Conservation (phyloP, 2,888 invertebrate genomes). For the Eupsilia transversa region DNA sequence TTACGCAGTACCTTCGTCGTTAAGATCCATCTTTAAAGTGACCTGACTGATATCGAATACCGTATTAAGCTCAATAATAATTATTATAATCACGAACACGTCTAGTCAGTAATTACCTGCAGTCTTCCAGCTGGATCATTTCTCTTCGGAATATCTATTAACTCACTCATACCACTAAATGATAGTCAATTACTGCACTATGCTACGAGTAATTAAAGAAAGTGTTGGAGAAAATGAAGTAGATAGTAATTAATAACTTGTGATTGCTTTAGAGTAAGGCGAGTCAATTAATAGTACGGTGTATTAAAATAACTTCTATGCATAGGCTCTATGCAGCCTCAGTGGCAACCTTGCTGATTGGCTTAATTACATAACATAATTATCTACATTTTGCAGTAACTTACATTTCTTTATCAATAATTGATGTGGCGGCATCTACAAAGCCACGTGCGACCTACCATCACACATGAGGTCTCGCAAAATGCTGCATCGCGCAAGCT, state of each 20-base stretch:
- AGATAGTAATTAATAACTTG: constrained; percentile 29
- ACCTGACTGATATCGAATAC: constrained; percentile 1
- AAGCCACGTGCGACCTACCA: no score
- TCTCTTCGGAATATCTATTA: constrained; percentile 73
- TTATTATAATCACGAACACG: constrained; percentile 42
- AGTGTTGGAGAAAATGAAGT: constrained; percentile 41
- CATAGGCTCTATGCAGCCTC: no score
- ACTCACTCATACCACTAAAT: constrained; percentile 54
- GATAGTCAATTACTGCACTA: constrained; percentile 55
- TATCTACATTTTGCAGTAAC: not conserved
- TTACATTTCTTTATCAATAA: not conserved
- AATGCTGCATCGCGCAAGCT: no score
- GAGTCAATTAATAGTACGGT: constrained; percentile 6
- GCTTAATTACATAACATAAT: no score
- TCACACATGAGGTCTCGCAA: no score
- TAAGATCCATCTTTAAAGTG: constrained; percentile 13
- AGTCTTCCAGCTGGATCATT: constrained; percentile 63
- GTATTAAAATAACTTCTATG: not conserved
- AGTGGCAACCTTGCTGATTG: not conserved
- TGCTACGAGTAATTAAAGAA: constrained; percentile 50
- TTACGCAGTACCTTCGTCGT: not conserved
- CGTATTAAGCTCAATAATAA: constrained; percentile 33
- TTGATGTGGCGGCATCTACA: no score
- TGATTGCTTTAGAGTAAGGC: constrained; percentile 17
- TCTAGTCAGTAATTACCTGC: constrained; percentile 62